These are phyloP conservation scores for Phrynocephalus versicolor DNA, from an alignment of 2,113 vertebrate species.

Conservation along the genomic window DNA sequence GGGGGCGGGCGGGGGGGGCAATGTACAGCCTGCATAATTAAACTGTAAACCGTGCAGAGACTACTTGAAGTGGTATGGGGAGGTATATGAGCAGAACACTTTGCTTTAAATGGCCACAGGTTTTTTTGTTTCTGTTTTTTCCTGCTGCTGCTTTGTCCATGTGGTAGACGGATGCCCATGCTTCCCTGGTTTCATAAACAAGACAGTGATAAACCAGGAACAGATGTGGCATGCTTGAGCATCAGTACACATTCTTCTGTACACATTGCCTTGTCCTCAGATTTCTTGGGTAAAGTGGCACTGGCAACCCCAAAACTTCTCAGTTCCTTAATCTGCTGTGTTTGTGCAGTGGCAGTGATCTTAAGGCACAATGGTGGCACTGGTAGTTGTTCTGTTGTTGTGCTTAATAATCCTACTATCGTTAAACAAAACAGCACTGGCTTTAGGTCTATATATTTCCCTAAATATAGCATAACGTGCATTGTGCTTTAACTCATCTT, in stretches of 20 bases:
- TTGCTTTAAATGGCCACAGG: too few species aligned
- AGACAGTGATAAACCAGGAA: neutral
- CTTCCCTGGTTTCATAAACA: neutral
- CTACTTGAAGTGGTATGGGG: too few species aligned
- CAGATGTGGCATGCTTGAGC: neutral
- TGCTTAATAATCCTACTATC: neutral
- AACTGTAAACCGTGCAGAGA: too few species aligned
- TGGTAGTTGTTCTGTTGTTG: neutral
- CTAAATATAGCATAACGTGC: slow-evolving; percentile 5
- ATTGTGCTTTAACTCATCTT: slow-evolving; percentile 17
- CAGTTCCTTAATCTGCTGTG: neutral
- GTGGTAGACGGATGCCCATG: too few species aligned
- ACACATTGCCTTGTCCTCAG: neutral
- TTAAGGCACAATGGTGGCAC: neutral
- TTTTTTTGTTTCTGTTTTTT: neutral
- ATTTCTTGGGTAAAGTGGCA: neutral
- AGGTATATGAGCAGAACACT: too few species aligned
- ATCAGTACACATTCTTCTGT: neutral
- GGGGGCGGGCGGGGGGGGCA: too few species aligned
- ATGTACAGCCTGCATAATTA: too few species aligned
- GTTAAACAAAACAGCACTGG: neutral
- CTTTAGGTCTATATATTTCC: neutral
- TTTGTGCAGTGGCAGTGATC: neutral
- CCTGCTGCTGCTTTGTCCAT: neutral
- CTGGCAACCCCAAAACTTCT: too few species aligned